Conservation (phyloP, 2,797 vertebrate genomes). For the Protonibea diacanthus region DNA sequence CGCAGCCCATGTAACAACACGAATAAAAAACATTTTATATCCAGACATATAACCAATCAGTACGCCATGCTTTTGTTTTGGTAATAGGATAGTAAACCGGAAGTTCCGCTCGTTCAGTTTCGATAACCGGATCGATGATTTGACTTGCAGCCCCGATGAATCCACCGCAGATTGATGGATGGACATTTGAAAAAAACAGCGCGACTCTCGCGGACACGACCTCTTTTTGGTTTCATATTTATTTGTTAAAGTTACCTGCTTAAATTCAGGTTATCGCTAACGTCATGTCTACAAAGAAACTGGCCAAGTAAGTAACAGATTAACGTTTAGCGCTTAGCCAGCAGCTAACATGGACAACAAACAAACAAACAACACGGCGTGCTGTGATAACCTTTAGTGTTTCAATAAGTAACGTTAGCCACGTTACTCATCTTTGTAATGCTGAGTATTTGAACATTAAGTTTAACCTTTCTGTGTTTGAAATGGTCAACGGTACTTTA, state of each 20-base stretch:
- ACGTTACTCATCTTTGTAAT: background rate
- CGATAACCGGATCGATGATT: background rate
- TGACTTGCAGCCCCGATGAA: slow-evolving; percentile 31
- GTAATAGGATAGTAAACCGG: slow-evolving; percentile 25
- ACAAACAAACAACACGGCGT: background rate
- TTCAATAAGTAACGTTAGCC: background rate
- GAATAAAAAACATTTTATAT: too few species aligned
- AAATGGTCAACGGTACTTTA: background rate
- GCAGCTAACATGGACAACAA: background rate
- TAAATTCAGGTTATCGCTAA: background rate
- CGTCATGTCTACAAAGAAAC: slow-evolving; percentile 85
- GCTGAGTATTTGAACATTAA: too few species aligned
- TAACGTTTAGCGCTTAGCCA: background rate
- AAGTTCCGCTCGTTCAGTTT: background rate
- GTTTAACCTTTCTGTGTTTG: background rate
- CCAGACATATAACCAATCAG: too few species aligned
- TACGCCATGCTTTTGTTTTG: slow-evolving; percentile 35
- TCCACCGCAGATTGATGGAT: slow-evolving; percentile 43
- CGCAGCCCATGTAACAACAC: too few species aligned
- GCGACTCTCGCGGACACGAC: slow-evolving; percentile 5
- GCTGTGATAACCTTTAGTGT: fast-evolving
- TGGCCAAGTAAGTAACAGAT: slow-evolving; percentile 82
- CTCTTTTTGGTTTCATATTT: fast-evolving
- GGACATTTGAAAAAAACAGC: slow-evolving; percentile 31
- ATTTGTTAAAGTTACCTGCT: too few species aligned